Base-by-base conservation (phyloP, 2,888 invertebrate genomes). In the Agrotis exclamationis region DNA sequence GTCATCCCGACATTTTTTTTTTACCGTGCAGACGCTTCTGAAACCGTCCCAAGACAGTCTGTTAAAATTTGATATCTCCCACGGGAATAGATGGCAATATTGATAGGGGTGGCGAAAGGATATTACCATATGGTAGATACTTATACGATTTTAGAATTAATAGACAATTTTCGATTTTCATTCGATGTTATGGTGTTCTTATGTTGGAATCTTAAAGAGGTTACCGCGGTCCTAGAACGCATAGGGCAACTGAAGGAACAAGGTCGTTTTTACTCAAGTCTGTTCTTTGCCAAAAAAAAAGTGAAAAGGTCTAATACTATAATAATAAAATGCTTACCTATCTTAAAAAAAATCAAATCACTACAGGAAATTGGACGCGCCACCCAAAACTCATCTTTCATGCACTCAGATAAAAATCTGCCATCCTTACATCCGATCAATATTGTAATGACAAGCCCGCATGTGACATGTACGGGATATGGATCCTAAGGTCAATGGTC, bases 1-100 rank as follows among this genome's bases (percentile, higher is more conserved):
- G 79, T 73, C 80, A 67, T 74, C 22, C 67, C 60, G 64, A 54
- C 64, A 64, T 76, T 75, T 73, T 79, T 79, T 76, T 75, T 73
- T 79, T 79, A 63, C 76, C 58, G 63, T 48, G 57, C 60, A 33
- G 39, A 18, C 33, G 50, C 62, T 79, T 63, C 59, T 70, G 70
- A 70, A 78, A 68, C 39, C 50, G 56, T 63, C 67, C 73, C 71
- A 48, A 62, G 69, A 59, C 71, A 72, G 62, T 82, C 59, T 64
- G 77, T 82, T 73, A 79, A 83, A 82, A 74, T 74, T 74, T 82
- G 76, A 74, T 84, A 73, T 71, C 72, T 45, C 78, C 66, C 57
- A 80, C 69, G 67, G 54, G 83, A 70, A 63, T 71, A 67, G 39
- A n/a, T 53, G 45, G 47, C 51, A 28, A 64, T 62, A 53, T 56